A percentile compares a stretch with the other conserved stretches of the same genome.
phyloP scores from a whole-genome alignment of 2,888 invertebrate species.

The Tachina fera region DNA sequence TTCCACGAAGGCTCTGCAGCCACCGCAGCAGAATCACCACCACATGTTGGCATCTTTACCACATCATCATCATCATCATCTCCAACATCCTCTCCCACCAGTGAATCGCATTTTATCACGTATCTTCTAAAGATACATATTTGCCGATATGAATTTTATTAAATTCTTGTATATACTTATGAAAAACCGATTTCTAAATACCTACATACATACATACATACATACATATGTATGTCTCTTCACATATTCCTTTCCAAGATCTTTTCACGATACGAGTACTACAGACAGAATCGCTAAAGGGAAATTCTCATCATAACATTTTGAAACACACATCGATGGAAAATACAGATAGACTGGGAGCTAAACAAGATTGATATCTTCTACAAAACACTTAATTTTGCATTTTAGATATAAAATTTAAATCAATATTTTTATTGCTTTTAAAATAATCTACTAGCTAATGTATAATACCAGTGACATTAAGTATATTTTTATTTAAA shows the following conservation, averaged over 20 bases:
- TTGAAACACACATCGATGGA: slow-evolving; percentile 12
- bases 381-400: background rate
- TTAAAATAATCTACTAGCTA: slow-evolving; percentile 41
- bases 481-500: slow-evolving; percentile 39
- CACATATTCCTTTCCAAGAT: background rate
- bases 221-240: background rate
- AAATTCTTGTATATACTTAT: slow-evolving; percentile 29
- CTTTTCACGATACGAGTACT: background rate
- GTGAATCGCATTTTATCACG: slow-evolving; percentile 82
- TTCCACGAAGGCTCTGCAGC: slow-evolving; percentile 62
- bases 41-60: slow-evolving; percentile 58
- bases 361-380: slow-evolving; percentile 19
- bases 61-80: slow-evolving; percentile 69
- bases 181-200: slow-evolving; percentile 32
- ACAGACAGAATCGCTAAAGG: background rate
- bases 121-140: slow-evolving; percentile 81
- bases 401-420: background rate
- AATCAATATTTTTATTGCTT: background rate
- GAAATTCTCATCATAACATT: background rate
- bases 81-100: slow-evolving; percentile 74
- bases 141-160: slow-evolving; percentile 41
- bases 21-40: slow-evolving; percentile 57
- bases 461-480: slow-evolving; percentile 62
- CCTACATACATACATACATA: too few species aligned
- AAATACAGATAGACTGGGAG: slow-evolving; percentile 6